Conservation (phyloP, 2,888 invertebrate genomes). For the Limnephilus rhombicus region DNA sequence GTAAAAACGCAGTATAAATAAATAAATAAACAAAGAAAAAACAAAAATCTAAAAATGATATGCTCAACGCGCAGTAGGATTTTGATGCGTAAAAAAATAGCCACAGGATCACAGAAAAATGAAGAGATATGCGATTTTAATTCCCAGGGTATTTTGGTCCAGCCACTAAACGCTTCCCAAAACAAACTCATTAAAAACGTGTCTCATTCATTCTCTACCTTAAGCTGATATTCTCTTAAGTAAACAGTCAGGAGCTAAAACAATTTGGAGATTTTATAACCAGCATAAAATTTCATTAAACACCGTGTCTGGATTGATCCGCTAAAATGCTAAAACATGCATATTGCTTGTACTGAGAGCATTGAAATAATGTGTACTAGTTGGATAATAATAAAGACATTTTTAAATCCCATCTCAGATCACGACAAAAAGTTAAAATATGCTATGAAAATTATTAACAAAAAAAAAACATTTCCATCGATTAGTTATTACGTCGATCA, state of each 20-base stretch:
- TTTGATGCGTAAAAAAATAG: background rate
- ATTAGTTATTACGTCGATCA: no score
- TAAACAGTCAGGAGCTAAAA: conserved; percentile 1
- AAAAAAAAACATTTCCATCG: no score
- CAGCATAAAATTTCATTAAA: conserved; percentile 29
- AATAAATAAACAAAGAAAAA: background rate
- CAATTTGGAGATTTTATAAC: conserved; percentile 39
- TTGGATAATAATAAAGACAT: background rate
- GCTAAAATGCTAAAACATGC: conserved; percentile 11
- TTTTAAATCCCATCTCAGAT: no score
- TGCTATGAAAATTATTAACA: no score
- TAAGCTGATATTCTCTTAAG: background rate
- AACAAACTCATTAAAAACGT: conserved; percentile 17
- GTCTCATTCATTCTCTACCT: conserved; percentile 25
- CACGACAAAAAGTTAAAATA: no score
- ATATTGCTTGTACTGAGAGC: background rate
- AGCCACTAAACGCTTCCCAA: background rate
- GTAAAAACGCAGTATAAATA: no score
- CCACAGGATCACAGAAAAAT: background rate
- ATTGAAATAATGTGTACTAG: background rate
- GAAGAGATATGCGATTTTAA: background rate
- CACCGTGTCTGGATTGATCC: conserved; percentile 6
- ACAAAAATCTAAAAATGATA: background rate
- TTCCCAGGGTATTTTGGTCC: background rate
- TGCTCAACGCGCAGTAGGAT: background rate